Percentiles rank a stretch among this genome's conserved stretches.
Conservation (phyloP, 2,113 vertebrate species). For the Pangasianodon hypophthalmus region DNA sequence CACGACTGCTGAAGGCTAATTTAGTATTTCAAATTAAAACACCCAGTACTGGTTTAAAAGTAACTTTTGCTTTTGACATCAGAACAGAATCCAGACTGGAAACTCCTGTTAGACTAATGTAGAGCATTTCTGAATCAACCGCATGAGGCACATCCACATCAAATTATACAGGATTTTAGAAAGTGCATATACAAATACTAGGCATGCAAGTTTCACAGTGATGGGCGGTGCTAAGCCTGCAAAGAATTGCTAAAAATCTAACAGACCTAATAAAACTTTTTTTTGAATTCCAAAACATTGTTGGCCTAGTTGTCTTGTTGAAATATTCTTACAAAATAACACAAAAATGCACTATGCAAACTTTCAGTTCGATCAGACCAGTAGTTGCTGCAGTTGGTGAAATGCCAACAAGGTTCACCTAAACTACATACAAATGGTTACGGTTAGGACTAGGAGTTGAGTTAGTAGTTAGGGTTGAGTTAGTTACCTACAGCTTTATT, state of each 20-base stretch:
- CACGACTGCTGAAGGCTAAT: neutral
- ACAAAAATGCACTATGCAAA: too few relatives aligned
- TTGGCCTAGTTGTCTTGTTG: neutral
- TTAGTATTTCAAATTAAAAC: too few relatives aligned
- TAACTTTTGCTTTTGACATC: too few relatives aligned
- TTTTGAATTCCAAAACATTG: neutral
- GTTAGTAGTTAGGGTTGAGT: neutral
- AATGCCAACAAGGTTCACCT: neutral
- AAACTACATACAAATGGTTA: neutral
- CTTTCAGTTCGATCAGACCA: too few relatives aligned
- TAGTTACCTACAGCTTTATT: neutral
- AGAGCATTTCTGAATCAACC: too few relatives aligned
- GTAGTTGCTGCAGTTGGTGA: neutral
- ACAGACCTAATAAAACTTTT: neutral
- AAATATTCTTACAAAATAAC: too few relatives aligned
- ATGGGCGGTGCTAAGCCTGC: neutral
- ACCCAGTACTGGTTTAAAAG: too few relatives aligned
- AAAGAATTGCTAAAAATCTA: neutral
- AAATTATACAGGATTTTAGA: too few relatives aligned
- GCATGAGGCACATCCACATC: too few relatives aligned
- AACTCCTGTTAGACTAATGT: too few relatives aligned
- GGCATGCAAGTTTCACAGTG: neutral
- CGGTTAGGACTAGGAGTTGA: neutral
- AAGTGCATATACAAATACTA: too few relatives aligned
- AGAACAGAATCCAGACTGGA: too few relatives aligned